Evolutionary conservation across 2,888 invertebrate species (phyloP).

Genomic region (Sussaba pulchella): DNA sequence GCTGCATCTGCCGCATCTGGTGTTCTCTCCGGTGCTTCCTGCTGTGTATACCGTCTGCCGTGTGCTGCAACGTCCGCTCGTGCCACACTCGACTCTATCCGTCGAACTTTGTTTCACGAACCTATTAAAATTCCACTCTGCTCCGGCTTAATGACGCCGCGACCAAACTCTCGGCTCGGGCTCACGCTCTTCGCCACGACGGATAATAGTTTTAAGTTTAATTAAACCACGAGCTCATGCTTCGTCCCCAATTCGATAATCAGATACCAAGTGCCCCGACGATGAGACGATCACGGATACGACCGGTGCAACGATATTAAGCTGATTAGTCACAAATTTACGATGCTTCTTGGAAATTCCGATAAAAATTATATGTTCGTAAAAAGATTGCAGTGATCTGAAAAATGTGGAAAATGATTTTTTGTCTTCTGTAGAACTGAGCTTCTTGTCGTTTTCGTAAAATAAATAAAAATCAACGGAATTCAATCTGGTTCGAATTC

Average conservation of each 20-base stretch:
- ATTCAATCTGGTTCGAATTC: too few relatives aligned
- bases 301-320: constrained; percentile 27
- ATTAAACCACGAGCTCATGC: constrained; percentile 70
- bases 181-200: constrained; percentile 45
- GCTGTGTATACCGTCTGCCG: neutral
- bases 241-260: constrained; percentile 55
- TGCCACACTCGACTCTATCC: constrained; percentile 32
- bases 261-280: constrained; percentile 48
- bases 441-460: too few relatives aligned
- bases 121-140: constrained; percentile 71
- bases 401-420: too few relatives aligned
- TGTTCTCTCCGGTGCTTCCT: too few relatives aligned
- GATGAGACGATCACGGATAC: constrained; percentile 48
- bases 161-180: constrained; percentile 70
- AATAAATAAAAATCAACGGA: too few relatives aligned
- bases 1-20: neutral
- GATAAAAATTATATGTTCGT: too few relatives aligned
- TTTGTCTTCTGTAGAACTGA: too few relatives aligned
- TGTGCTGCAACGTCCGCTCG: constrained; percentile 2
- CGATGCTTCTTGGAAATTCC: neutral
- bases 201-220: constrained; percentile 77
- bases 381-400: too few relatives aligned
- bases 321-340: constrained; percentile 19
- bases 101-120: constrained; percentile 67
- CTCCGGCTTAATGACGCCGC: constrained; percentile 71